Evolutionary conservation across 2,113 vertebrate species (phyloP), one percentile per base, ranked within the genome.

Genomic region (Chaenogobius annularis): DNA sequence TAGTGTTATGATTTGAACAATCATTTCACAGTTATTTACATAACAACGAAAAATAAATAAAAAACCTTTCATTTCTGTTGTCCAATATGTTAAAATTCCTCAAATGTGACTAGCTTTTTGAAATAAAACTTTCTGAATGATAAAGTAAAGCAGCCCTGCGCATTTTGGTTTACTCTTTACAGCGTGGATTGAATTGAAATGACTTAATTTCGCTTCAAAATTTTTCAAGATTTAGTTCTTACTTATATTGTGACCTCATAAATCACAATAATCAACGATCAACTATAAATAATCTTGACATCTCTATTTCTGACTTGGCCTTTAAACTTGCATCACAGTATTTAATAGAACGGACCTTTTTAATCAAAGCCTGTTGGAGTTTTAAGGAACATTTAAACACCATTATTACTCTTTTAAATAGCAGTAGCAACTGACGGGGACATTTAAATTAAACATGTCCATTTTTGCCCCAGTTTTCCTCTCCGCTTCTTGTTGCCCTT

Each of bases 401-500:
- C 15, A 19, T 50, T 14, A 50, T 50, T 50, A 1, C 7, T 50
- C 47, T 50, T 35, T 3, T 35, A 35, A 55, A 55, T 23, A 59
- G 59, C 15, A 37, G 3, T 19, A 19, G 58, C 13, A 62, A 37
- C 8, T 3, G 35, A 62, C 31, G 56, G 13, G 10, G 6, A 19
- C 8, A 35, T 62, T 37, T 19, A n/a, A 35, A 37, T 62, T 37
- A 15, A 7, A 35, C 15, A 35, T 37, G 37, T 10, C 43, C 13
- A 0, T 68, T 68, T 46, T 55, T 70, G 62, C 59, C 52, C 22
- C 9, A 9, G 48, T 23, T 44, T 69, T 59, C 47, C 15, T 62
- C 56, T 23, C 61, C 7, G 65, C 63, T 62, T 48, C 1, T 31
- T 13, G 3, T 44, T 48, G 50, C 35, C 62, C 79, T 75, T 22